These are phyloP conservation scores for Eristalis tenax DNA, from an alignment of 2,888 invertebrate genomes.

Conservation along the genomic window DNA sequence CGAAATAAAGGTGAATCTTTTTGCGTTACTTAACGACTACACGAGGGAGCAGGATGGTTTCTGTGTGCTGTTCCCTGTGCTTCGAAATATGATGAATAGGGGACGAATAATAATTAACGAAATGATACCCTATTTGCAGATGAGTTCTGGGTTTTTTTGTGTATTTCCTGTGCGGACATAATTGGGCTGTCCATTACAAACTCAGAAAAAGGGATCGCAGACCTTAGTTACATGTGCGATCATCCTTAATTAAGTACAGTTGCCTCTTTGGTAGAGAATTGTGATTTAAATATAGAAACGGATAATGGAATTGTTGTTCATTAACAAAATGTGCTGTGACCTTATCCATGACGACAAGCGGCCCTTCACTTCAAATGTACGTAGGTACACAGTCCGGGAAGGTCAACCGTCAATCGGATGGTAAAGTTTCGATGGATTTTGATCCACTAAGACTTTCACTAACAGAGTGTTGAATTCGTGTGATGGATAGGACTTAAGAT, in stretches of 20 bases:
- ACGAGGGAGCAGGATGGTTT: background rate
- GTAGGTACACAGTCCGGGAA: no score
- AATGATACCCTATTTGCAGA: background rate
- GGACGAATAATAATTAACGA: constrained; percentile 26
- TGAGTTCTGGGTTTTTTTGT: background rate
- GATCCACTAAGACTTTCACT: no score
- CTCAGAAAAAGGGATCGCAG: background rate
- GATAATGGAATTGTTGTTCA: no score
- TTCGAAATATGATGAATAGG: constrained; percentile 7
- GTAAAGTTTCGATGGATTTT: no score
- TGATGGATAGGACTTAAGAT: no score
- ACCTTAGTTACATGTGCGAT: background rate
- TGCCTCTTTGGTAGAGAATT: background rate
- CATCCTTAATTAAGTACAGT: background rate
- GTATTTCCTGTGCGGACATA: background rate
- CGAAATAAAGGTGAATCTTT: constrained; percentile 33
- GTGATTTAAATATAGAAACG: background rate
- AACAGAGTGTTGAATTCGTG: no score
- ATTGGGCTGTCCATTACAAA: background rate
- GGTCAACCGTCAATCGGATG: no score
- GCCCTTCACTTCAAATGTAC: no score
- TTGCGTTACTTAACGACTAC: constrained; percentile 11
- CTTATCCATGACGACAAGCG: no score
- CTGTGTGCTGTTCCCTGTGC: background rate
- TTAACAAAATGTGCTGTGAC: no score